A percentile compares a stretch with the other conserved stretches of the same genome.
phyloP scores from a whole-genome alignment of 2,797 vertebrate species.

The Delichon dasypus region DNA sequence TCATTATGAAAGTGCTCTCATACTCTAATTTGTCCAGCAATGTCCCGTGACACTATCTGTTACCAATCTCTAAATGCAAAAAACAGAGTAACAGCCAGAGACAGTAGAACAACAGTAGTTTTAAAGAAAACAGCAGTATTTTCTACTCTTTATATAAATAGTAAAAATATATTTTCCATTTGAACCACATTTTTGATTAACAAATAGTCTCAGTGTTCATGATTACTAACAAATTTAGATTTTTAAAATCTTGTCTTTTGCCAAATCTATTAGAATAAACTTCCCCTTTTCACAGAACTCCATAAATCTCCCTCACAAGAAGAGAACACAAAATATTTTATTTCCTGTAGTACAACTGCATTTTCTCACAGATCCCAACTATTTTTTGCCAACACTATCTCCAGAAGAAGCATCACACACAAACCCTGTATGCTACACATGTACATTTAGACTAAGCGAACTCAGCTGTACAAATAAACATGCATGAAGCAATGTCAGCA shows the following conservation, averaged over 20 bases:
- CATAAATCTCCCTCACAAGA: neutral
- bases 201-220: neutral
- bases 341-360: neutral
- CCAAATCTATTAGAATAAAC: constrained; percentile 36
- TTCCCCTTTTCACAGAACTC: constrained; percentile 24
- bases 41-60: neutral
- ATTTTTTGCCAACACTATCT: neutral
- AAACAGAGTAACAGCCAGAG: neutral
- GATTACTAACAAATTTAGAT: constrained; percentile 2
- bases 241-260: constrained; percentile 21
- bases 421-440: neutral
- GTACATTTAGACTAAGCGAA: neutral
- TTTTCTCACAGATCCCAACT: constrained; percentile 11
- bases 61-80: neutral
- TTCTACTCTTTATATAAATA: neutral
- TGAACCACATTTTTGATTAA: neutral
- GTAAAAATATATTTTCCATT: neutral
- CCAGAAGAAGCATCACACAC: neutral
- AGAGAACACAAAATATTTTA: neutral
- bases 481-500: neutral
- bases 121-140: neutral
- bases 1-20: neutral
- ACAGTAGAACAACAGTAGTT: neutral
- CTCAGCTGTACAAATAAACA: neutral
- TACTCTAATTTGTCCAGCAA: neutral